Evolutionary conservation across 2,113 vertebrate genomes (phyloP).

Genomic region (Clarias gariepinus): DNA sequence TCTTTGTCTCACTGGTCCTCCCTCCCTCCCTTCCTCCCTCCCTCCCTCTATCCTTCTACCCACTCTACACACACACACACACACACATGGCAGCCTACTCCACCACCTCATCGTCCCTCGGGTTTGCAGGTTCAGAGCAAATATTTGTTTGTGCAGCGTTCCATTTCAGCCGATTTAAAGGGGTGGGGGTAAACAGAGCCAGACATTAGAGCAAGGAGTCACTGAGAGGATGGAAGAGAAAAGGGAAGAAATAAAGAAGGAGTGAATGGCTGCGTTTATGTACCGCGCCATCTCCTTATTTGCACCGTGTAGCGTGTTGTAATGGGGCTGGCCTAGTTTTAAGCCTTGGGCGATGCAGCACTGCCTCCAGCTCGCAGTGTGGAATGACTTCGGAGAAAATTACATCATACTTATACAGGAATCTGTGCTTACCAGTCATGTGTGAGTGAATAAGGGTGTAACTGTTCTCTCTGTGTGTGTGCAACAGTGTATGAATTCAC

Average conservation of each 20-base stretch:
- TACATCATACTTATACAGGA: slow-evolving; percentile 46
- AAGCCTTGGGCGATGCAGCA: slow-evolving; percentile 42
- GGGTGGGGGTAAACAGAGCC: slow-evolving; percentile 23
- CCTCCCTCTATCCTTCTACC: neutral
- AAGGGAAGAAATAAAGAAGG: neutral
- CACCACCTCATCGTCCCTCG: slow-evolving; percentile 66
- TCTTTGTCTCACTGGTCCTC: neutral
- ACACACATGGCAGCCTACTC: slow-evolving; percentile 28
- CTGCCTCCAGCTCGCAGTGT: slow-evolving; percentile 38
- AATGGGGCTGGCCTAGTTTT: slow-evolving; percentile 49
- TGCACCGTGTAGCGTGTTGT: slow-evolving; percentile 31
- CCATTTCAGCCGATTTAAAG: slow-evolving; percentile 61
- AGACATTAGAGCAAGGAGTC: slow-evolving; percentile 30
- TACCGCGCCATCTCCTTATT: slow-evolving; percentile 5
- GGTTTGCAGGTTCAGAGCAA: slow-evolving; percentile 83
- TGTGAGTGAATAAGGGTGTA: neutral
- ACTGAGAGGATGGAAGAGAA: slow-evolving; percentile 26
- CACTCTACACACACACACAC: slow-evolving; percentile 16
- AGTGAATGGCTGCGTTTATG: slow-evolving; percentile 15
- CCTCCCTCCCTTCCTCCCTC: slow-evolving; percentile 8
- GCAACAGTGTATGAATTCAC: slow-evolving; percentile 16
- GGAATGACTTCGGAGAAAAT: slow-evolving; percentile 41
- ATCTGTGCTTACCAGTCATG: slow-evolving; percentile 18
- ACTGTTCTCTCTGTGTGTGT: slow-evolving; percentile 11
- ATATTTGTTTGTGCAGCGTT: slow-evolving; percentile 86